Percentiles rank a stretch among this genome's conserved stretches.
Conservation (phyloP, 2,888 invertebrate genomes). For the Disparrhopalites patrizii region DNA sequence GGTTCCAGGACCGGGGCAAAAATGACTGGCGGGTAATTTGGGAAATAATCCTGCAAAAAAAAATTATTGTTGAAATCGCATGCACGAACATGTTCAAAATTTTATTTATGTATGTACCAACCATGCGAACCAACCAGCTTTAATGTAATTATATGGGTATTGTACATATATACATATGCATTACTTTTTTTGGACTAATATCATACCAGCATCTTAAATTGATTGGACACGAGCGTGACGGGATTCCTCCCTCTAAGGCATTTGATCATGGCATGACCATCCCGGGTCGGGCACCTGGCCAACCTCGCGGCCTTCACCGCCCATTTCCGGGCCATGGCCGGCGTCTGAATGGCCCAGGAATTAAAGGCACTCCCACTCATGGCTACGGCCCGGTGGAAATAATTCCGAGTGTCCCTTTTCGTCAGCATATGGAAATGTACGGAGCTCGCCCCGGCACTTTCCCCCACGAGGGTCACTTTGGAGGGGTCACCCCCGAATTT, state of each 20-base stretch:
- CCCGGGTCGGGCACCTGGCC: constrained; percentile 26
- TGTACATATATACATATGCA: too few species aligned
- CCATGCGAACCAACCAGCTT: not conserved
- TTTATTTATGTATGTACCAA: not conserved
- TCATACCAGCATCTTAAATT: constrained; percentile 33
- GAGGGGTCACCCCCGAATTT: constrained; percentile 9
- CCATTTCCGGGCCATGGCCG: constrained; percentile 20
- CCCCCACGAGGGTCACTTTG: constrained; percentile 10
- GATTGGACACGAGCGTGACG: constrained; percentile 33
- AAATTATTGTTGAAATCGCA: not conserved
- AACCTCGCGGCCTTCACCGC: constrained; percentile 29
- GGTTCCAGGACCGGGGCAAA: constrained; percentile 36
- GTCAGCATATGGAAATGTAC: constrained; percentile 38
- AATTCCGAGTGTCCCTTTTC: constrained; percentile 14
- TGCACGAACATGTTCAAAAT: too few species aligned
- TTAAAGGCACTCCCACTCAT: constrained; percentile 33
- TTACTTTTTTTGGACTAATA: too few species aligned
- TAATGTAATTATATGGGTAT: too few species aligned
- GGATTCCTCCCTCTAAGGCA: constrained; percentile 31
- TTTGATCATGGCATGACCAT: constrained; percentile 27
- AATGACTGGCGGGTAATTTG: constrained; percentile 31
- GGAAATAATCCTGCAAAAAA: constrained; percentile 26
- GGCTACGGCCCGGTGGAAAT: constrained; percentile 28
- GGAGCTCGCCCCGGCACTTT: constrained; percentile 25
- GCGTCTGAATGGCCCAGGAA: constrained; percentile 35